phyloP scores from a whole-genome alignment of 2,888 invertebrate species.

The Cerastis rubricosa region DNA sequence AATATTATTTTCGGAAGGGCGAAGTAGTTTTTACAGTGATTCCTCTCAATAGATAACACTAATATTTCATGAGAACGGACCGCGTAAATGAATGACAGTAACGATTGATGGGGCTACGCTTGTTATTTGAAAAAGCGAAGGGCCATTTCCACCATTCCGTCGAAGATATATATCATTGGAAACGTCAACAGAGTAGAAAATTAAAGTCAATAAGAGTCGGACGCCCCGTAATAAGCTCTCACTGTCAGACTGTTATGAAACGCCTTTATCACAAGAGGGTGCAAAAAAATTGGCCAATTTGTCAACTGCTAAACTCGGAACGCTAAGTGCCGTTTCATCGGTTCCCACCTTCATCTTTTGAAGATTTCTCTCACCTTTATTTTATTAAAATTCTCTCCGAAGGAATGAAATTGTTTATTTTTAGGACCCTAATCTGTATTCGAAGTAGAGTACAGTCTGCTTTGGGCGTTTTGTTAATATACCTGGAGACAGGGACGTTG shows the following conservation, averaged over 20 bases:
- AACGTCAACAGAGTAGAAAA: constrained; percentile 90
- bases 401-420: constrained; percentile 65
- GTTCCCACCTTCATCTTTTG: constrained; percentile 78
- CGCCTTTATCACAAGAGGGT: constrained; percentile 79
- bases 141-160: constrained; percentile 86
- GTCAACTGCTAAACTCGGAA: constrained; percentile 81
- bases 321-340: constrained; percentile 86
- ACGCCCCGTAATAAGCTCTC: constrained; percentile 82
- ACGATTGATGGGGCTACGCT: constrained; percentile 87
- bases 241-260: constrained; percentile 81
- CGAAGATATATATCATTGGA: constrained; percentile 88
- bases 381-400: constrained; percentile 74
- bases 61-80: constrained; percentile 87
- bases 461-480: constrained; percentile 62
- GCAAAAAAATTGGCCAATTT: constrained; percentile 86
- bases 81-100: constrained; percentile 87
- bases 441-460: constrained; percentile 59
- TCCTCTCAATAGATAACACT: constrained; percentile 85
- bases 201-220: constrained; percentile 88
- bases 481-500: constrained; percentile 31
- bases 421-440: constrained; percentile 64
- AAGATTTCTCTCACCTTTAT: constrained; percentile 71
- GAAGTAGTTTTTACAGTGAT: constrained; percentile 87
- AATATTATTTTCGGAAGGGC: constrained; percentile 84
- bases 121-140: constrained; percentile 90